Base-by-base conservation (phyloP, 2,113 vertebrate genomes). In the Periophthalmodon schlosseri region DNA sequence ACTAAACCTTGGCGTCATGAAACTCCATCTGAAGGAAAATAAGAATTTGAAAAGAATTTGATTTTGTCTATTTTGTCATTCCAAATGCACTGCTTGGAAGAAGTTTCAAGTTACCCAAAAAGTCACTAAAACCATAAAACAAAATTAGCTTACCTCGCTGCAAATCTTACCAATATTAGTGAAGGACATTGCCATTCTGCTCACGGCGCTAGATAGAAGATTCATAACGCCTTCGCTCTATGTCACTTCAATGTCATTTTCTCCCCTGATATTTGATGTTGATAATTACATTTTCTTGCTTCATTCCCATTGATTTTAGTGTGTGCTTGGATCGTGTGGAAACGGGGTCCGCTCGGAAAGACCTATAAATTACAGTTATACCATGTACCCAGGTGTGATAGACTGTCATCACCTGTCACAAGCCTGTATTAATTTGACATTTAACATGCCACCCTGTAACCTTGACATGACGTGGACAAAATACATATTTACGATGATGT, bases 191-290 rank as follows among this genome's bases (percentile, higher is more conserved):
- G 23, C 2, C 23, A 65, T 65, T 65, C 63, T 5, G 20, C 63
- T 65, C 34, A 65, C 20, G 63, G 63, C 63, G 34, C 34, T 44
- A n/a, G 9, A 36, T 21, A 34, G 34, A 18, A 65, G 63, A 65
- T 65, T 65, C 34, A 65, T 39, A n/a, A 44, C n/a, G 63, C 39
- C 63, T 65, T 65, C n/a, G 18, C 18, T 39, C 63, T 18, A 12
- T 65, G 63, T 65, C 63, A 65, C 18, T 36, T 44, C 63, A 65
- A 65, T 65, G 63, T 65, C 63, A 65, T 65, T 39, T 20, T 44
- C 63, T 44, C 63, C 63, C 63, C 20, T n/a, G 63, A 65, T 39
- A 65, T 65, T 65, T 39, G 34, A 65, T 65, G 63, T 65, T 65
- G 34, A 65, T 65, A 65, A 65, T 65, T 65, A 65, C 63, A 39